Conservation (phyloP, 2,113 vertebrate genomes). For the Aptenodytes patagonicus region DNA sequence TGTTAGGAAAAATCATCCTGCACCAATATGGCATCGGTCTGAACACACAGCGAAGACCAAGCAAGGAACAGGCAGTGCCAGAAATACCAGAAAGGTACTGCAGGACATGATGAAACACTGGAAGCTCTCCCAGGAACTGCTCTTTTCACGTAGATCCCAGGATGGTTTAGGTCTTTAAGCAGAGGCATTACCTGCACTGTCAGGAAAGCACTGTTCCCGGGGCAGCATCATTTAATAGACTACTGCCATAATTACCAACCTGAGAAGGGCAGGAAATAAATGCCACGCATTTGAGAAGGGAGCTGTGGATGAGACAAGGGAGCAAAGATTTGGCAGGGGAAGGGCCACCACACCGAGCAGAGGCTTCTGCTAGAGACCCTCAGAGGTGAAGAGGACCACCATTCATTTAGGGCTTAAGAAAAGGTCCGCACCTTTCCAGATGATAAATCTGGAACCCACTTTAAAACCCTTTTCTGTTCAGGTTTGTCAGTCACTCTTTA, state of each 20-base stretch:
- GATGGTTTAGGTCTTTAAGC: background rate
- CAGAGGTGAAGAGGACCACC: background rate
- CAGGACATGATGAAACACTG: background rate
- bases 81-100: background rate
- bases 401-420: background rate
- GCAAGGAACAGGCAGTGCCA: background rate
- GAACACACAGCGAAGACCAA: background rate
- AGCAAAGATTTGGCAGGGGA: background rate
- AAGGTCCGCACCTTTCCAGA: background rate
- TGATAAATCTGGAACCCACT: background rate
- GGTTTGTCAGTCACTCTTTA: background rate
- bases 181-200: background rate
- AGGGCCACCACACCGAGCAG: accelerated
- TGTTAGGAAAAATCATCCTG: background rate
- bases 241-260: background rate
- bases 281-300: background rate
- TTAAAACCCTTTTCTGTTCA: background rate
- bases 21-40: accelerated
- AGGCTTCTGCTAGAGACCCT: background rate
- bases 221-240: background rate
- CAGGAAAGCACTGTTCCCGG: background rate
- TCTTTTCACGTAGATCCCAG: background rate
- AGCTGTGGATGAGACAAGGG: background rate
- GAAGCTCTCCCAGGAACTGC: background rate
- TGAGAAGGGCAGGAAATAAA: background rate